These are phyloP conservation scores for Prunella strophiata DNA, from an alignment of 2,797 vertebrate genomes.

Conservation along the genomic window DNA sequence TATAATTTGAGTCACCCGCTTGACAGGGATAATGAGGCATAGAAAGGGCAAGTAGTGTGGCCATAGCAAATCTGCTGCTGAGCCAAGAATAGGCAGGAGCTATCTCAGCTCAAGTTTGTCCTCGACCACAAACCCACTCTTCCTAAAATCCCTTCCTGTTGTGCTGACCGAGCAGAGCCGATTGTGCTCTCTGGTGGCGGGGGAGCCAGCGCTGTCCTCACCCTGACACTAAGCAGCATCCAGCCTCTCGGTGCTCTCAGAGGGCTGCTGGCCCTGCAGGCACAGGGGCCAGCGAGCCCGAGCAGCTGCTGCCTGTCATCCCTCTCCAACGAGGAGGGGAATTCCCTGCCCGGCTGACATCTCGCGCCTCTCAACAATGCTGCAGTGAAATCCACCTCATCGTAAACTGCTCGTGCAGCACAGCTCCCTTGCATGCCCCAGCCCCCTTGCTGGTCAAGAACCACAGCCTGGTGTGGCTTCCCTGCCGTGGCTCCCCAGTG, in stretches of 20 bases:
- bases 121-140: constrained; percentile 33
- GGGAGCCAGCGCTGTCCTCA: background rate
- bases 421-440: background rate
- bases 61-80: constrained; percentile 14
- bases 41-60: constrained; percentile 36
- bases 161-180: background rate
- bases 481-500: accelerated
- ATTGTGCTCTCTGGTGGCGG: background rate
- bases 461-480: background rate
- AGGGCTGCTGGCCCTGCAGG: background rate
- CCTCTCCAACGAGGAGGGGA: background rate
- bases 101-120: constrained; percentile 6
- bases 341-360: constrained; percentile 37
- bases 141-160: constrained; percentile 5
- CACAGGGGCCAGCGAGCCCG: background rate
- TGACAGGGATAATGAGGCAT: constrained; percentile 53
- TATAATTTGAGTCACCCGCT: constrained; percentile 37
- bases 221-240: background rate
- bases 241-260: background rate
- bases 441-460: background rate
- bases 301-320: constrained; percentile 61
- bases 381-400: constrained; percentile 23
- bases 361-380: constrained; percentile 37
- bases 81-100: constrained; percentile 32
- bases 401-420: background rate